These are phyloP conservation scores for Leptinotarsa lineolata DNA, from an alignment of 1,140 invertebrate species.

Conservation along the genomic window DNA sequence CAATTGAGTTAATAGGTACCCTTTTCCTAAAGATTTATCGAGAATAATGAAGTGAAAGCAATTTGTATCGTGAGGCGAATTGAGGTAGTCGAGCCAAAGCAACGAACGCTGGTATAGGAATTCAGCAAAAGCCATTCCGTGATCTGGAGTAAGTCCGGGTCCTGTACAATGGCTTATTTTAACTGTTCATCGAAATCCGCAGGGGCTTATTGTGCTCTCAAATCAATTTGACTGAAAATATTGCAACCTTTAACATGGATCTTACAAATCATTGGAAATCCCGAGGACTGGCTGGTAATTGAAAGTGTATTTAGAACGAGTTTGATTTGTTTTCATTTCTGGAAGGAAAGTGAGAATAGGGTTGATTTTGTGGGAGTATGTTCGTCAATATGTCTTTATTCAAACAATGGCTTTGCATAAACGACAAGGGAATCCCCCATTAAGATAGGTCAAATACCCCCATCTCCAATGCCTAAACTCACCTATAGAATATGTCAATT, in stretches of 20 bases:
- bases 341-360: background rate
- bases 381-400: too few relatives aligned
- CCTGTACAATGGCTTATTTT: slow-evolving; percentile 49
- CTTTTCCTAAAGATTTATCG: slow-evolving; percentile 22
- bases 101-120: slow-evolving; percentile 22
- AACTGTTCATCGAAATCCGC: slow-evolving; percentile 49
- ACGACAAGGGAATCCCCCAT: too few relatives aligned
- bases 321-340: background rate
- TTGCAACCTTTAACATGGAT: slow-evolving; percentile 36
- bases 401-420: too few relatives aligned
- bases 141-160: slow-evolving; percentile 45
- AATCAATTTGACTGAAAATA: slow-evolving; percentile 51
- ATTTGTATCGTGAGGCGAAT: slow-evolving; percentile 30
- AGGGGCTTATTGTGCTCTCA: slow-evolving; percentile 44
- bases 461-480: too few relatives aligned
- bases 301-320: slow-evolving; percentile 12
- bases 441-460: too few relatives aligned
- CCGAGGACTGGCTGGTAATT: slow-evolving; percentile 11
- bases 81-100: slow-evolving; percentile 23
- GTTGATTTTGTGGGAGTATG: too few relatives aligned
- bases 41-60: slow-evolving; percentile 30
- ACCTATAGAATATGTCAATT: too few relatives aligned
- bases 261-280: slow-evolving; percentile 28
- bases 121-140: slow-evolving; percentile 39
- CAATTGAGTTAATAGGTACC: slow-evolving; percentile 3